Evolutionary conservation across 2,113 vertebrate genomes (phyloP), one percentile per base, ranked within the genome.

Genomic region (Spheniscus mendiculus): DNA sequence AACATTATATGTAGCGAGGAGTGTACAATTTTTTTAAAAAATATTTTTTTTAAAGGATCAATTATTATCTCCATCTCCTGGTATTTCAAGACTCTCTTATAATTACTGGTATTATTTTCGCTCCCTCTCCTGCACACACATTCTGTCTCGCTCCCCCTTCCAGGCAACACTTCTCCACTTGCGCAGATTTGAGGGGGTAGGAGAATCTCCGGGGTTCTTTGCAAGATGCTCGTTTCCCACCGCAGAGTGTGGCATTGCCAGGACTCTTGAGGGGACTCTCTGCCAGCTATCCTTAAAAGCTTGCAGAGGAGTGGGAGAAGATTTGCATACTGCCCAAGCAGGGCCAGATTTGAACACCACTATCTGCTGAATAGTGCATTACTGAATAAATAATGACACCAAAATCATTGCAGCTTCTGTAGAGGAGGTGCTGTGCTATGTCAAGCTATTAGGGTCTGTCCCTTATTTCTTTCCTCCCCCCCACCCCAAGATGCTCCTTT

Each of bases 231-330:
- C 12, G 63, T 88, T 97, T 71, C 95, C 95, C 87, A 96, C 91
- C 34, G 52, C 90, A 56, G 94, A 78, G 79, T 95, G 94, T 95
- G 94, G 95, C 96, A 94, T 94, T 97, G 96, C 97, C 95, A 97
- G 95, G 93, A 95, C 93, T 97, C 87, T 97, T 96, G 94, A 97
- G 95, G 90, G 89, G 93, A 96, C 94, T 95, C 91, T 96, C 74
- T 96, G 94, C 91, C 94, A 96, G 95, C 85, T 85, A 45, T 88
- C 94, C 91, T 96, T n/a, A 87, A 74, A 62, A 74, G 91, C 95
- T 96, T 78, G 90, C 87, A 88, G 89, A 42, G 90, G 95, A 97
- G 94, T 97, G 95, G 96, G 96, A 96, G 95, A 96, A 85, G 89
- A 96, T 96, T 97, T 97, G 89, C 96, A 95, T 91, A 38, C 61